Percentiles rank a stretch among this genome's conserved stretches.
These are phyloP conservation scores for Drosophila maculinotata DNA, from an alignment of 2,888 invertebrate genomes.

Conservation along the genomic window DNA sequence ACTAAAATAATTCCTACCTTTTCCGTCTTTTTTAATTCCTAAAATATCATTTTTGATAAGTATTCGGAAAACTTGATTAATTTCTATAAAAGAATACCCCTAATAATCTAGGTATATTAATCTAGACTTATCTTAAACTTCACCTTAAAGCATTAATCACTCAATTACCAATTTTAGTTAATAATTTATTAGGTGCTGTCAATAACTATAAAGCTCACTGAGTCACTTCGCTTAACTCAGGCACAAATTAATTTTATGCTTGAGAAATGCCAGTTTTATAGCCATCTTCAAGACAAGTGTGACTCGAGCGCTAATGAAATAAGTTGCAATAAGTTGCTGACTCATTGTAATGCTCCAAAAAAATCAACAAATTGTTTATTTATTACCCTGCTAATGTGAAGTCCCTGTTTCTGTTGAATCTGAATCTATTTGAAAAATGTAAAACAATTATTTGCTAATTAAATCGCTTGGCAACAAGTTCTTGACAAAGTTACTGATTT, in stretches of 20 bases:
- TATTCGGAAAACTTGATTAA: background rate
- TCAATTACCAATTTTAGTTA: constrained; percentile 20
- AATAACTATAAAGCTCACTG: constrained; percentile 13
- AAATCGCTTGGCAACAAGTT: background rate
- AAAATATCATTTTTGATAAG: no score
- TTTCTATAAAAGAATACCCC: background rate
- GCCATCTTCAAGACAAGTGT: constrained; percentile 29
- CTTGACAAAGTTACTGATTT: background rate
- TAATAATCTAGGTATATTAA: background rate
- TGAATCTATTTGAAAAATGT: background rate
- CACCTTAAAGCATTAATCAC: background rate
- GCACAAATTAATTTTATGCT: constrained; percentile 47
- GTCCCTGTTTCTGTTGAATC: constrained; percentile 1
- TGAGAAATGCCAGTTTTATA: constrained; percentile 43
- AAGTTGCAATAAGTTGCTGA: constrained; percentile 14
- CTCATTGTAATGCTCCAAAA: constrained; percentile 27
- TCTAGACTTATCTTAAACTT: background rate
- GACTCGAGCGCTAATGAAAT: constrained; percentile 17
- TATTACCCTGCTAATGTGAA: constrained; percentile 13
- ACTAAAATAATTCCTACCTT: no score
- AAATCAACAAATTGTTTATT: constrained; percentile 6
- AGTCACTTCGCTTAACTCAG: constrained; percentile 25
- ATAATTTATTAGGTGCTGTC: constrained; percentile 20
- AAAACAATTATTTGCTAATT: background rate
- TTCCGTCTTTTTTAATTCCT: no score